Evolutionary conservation across 2,797 vertebrate species (phyloP), one percentile per base, ranked within the genome.

Genomic region (Anguilla marmorata): DNA sequence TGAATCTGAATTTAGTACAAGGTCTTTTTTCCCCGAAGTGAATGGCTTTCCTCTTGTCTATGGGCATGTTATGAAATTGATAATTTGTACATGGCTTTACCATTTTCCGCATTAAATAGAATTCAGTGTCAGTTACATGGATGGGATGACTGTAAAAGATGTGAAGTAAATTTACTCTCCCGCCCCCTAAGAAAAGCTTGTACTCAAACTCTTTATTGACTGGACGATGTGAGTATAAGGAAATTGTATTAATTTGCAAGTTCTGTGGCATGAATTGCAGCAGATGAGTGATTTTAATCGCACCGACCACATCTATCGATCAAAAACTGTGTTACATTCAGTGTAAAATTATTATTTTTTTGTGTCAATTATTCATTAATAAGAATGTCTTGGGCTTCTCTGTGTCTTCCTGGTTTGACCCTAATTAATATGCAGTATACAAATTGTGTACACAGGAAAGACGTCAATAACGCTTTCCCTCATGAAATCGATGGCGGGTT

Each of bases 361-460:
- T 66, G 88, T 95, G 94, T 94, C 94, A 94, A 95, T 97, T 95
- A 93, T 91, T 94, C 94, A 95, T 97, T 96, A 96, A 96, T 96
- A 95, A 94, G 94, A 94, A 95, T 93, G 50, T 88, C 63, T 89
- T 92, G 93, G 91, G 94, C 89, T 92, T 95, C 94, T 93, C 94
- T 93, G 92, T 89, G 93, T 93, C 94, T 93, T 94, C 96, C 94
- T 94, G 93, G 93, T 95, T 97, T 94, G 92, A 92, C 92, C 93
- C 92, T 89, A 91, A 93, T 95, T 89, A 91, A 95, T 93, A 91
- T 91, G 92, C 92, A 94, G 41, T 90, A 79, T 93, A 89, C 88
- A 85, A 88, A 87, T 88, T 92, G 90, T 93, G 30, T 93, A 92
- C 93, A 92, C 91, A 89, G 89, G 85, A 91, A 92, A 92, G 91